These are phyloP conservation scores for Crocodylus rhombifer DNA, from an alignment of 2,797 vertebrate genomes.

Conservation along the genomic window DNA sequence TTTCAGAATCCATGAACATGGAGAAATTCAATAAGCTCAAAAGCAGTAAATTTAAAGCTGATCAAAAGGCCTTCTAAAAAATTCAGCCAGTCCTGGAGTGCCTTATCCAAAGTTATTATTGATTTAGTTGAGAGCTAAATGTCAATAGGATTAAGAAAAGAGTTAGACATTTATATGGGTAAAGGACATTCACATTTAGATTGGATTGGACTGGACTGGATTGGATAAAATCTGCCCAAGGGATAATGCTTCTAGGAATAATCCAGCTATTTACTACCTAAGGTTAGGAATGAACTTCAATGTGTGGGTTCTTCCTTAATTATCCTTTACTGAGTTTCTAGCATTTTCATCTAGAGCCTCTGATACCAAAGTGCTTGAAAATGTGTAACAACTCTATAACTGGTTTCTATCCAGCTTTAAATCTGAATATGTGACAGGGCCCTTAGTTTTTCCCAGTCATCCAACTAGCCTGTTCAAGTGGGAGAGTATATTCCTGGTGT, in stretches of 20 bases:
- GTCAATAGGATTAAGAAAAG: background rate
- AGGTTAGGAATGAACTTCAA: background rate
- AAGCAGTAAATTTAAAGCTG: background rate
- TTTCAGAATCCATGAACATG: background rate
- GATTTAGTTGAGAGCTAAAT: background rate
- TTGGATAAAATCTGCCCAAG: background rate
- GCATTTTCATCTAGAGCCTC: background rate
- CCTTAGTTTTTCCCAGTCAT: no score
- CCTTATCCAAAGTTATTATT: background rate
- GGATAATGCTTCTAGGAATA: background rate
- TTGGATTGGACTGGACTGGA: background rate
- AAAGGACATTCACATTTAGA: background rate
- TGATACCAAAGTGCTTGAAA: no score
- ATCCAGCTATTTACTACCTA: background rate
- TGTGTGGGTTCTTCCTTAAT: background rate
- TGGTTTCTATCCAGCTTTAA: no score
- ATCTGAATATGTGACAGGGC: no score
- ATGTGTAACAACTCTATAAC: no score
- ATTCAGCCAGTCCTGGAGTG: fast-evolving
- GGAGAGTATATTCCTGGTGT: no score
- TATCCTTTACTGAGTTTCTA: background rate
- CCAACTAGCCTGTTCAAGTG: no score
- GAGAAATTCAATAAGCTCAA: background rate
- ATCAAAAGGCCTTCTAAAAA: background rate
- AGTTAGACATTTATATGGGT: background rate